phyloP scores from a whole-genome alignment of 92 coral and sea anemone genomes.

The Umimayanthus chanpuru region DNA sequence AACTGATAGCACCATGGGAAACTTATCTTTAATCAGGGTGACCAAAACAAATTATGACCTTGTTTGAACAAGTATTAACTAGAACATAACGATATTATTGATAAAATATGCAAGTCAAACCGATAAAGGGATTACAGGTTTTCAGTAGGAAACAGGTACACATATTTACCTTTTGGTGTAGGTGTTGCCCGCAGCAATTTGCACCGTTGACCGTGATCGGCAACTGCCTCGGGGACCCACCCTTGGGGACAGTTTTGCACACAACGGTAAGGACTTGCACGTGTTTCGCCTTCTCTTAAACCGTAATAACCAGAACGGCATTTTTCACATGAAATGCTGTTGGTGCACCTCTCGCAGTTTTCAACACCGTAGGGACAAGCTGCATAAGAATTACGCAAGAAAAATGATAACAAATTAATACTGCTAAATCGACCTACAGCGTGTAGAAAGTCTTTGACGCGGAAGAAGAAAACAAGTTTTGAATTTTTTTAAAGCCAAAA shows the following conservation, averaged over 20 bases:
- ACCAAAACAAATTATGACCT: too few species aligned
- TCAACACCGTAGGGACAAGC: slow-evolving; percentile 32
- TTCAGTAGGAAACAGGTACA: neutral
- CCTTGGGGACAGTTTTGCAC: slow-evolving; percentile 11
- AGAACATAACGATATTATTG: neutral
- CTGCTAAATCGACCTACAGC: too few species aligned
- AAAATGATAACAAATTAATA: too few species aligned
- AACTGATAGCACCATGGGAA: too few species aligned
- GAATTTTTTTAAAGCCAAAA: too few species aligned
- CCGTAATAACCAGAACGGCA: slow-evolving; percentile 26
- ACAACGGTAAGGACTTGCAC: slow-evolving; percentile 14
- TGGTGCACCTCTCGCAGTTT: slow-evolving; percentile 25
- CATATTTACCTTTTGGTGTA: neutral
- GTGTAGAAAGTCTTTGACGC: too few species aligned
- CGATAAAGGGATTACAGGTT: neutral
- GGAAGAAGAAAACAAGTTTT: too few species aligned
- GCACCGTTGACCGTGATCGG: slow-evolving; percentile 36
- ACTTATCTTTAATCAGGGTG: too few species aligned
- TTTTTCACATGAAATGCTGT: slow-evolving; percentile 19
- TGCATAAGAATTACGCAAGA: neutral
- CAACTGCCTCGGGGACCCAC: slow-evolving; percentile 11
- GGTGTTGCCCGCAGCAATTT: neutral
- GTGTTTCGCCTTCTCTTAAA: neutral
- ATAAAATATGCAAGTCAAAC: neutral
- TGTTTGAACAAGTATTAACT: too few species aligned